Percentiles rank a stretch among this genome's conserved stretches.
Evolutionary conservation across 2,113 vertebrate genomes (phyloP).

Genomic region (Talpa occidentalis): DNA sequence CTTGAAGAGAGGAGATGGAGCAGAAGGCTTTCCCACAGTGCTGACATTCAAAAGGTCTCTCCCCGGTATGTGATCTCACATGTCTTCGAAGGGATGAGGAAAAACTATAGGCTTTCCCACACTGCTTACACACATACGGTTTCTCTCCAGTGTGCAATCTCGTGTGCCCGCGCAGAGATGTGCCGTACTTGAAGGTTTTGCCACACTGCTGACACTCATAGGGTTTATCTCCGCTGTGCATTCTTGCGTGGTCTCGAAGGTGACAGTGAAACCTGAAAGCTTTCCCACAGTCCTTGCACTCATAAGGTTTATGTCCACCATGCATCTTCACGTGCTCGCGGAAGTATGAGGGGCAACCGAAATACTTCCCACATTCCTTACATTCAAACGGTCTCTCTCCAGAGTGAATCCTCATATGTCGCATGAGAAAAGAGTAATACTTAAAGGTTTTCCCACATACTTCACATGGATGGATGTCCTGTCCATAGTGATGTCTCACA

Average conservation of each 20-base stretch:
- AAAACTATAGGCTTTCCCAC: conserved; percentile 84
- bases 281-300: neutral
- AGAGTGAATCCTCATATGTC: no score
- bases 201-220: neutral
- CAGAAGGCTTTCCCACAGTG: conserved; percentile 62
- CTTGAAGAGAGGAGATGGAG: conserved; percentile 23
- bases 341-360: no score
- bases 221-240: neutral
- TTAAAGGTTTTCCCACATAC: neutral
- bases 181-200: neutral
- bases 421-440: no score
- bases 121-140: conserved; percentile 81
- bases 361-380: no score
- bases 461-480: neutral
- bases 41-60: conserved; percentile 47
- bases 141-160: conserved; percentile 75
- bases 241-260: neutral
- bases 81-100: conserved; percentile 85
- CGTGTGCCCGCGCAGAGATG: conserved; percentile 53
- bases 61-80: conserved; percentile 83
- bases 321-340: conserved; percentile 50
- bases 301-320: conserved; percentile 62
- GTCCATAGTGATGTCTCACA: neutral
- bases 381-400: no score
- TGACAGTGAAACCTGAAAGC: neutral